phyloP scores from a whole-genome alignment of 2,888 invertebrate genomes.

The Macrosoma leucophasiata region DNA sequence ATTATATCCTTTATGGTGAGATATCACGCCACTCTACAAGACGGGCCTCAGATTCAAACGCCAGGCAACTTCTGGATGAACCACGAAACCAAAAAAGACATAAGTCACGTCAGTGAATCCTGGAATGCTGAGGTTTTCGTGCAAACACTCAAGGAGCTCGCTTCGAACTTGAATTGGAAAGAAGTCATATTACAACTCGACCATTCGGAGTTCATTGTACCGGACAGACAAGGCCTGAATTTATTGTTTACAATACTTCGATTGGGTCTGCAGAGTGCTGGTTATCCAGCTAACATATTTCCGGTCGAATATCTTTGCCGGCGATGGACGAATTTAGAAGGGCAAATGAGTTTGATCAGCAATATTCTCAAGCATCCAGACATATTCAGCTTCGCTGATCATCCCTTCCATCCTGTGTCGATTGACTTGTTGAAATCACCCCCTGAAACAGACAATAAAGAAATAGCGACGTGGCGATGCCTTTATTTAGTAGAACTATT shows the following conservation, averaged over 20 bases:
- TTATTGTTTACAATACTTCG: conserved; percentile 89
- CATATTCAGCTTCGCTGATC: conserved; percentile 95
- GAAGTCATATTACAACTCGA: conserved; percentile 95
- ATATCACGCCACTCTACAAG: conserved; percentile 79
- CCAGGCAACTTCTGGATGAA: conserved; percentile 80
- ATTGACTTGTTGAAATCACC: conserved; percentile 94
- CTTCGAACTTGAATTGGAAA: conserved; percentile 92
- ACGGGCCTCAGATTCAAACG: conserved; percentile 81
- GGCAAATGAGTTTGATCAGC: conserved; percentile 91
- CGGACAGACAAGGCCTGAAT: conserved; percentile 89
- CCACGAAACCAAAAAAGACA: conserved; percentile 73
- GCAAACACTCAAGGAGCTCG: conserved; percentile 92
- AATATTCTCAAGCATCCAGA: conserved; percentile 93
- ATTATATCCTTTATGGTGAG: conserved; percentile 91
- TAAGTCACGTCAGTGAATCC: conserved; percentile 69
- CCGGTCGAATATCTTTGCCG: conserved; percentile 94
- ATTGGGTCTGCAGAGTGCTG: conserved; percentile 85
- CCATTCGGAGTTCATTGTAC: conserved; percentile 90
- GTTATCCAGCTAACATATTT: conserved; percentile 82
- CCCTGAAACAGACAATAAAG: conserved; percentile 96
- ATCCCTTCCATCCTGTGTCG: conserved; percentile 89
- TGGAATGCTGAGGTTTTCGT: conserved; percentile 98
- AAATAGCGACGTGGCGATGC: conserved; percentile 94
- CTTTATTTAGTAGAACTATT: conserved; percentile 93
- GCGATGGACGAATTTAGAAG: conserved; percentile 95